Conservation (phyloP, 2,113 vertebrate species). For the Brachionichthys hirsutus region DNA sequence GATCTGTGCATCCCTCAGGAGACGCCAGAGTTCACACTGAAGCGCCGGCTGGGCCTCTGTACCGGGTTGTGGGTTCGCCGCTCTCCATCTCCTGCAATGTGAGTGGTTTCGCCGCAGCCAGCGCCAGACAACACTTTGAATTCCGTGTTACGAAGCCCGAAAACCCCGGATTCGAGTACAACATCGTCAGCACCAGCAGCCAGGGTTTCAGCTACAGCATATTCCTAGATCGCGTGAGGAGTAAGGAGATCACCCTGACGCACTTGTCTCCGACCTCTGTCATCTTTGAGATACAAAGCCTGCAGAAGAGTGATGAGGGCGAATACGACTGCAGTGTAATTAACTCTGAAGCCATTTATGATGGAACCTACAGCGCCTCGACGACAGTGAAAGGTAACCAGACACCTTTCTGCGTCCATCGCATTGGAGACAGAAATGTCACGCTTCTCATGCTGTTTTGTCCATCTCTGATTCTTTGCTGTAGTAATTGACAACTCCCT, state of each 20-base stretch:
- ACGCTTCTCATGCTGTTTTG: background rate
- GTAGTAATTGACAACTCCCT: conserved; percentile 88
- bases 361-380: conserved; percentile 80
- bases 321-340: conserved; percentile 83
- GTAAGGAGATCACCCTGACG: conserved; percentile 62
- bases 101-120: conserved; percentile 68
- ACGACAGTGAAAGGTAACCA: conserved; percentile 78
- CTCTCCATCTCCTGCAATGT: conserved; percentile 82
- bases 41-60: conserved; percentile 82
- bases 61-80: conserved; percentile 71
- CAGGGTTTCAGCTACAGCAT: conserved; percentile 31
- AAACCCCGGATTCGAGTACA: conserved; percentile 14
- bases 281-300: conserved; percentile 70
- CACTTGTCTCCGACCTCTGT: conserved; percentile 62
- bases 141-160: conserved; percentile 64
- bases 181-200: conserved; percentile 73
- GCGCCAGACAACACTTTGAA: conserved; percentile 67
- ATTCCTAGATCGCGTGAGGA: conserved; percentile 25
- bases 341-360: conserved; percentile 55
- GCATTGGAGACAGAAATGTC: background rate
- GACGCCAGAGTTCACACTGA: conserved; percentile 52
- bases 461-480: conserved; percentile 12
- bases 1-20: conserved; percentile 35
- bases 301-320: conserved; percentile 75
- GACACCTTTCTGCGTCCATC: background rate